These are phyloP conservation scores for Stratiomys singularior DNA, from an alignment of 2,888 invertebrate genomes.

Conservation along the genomic window DNA sequence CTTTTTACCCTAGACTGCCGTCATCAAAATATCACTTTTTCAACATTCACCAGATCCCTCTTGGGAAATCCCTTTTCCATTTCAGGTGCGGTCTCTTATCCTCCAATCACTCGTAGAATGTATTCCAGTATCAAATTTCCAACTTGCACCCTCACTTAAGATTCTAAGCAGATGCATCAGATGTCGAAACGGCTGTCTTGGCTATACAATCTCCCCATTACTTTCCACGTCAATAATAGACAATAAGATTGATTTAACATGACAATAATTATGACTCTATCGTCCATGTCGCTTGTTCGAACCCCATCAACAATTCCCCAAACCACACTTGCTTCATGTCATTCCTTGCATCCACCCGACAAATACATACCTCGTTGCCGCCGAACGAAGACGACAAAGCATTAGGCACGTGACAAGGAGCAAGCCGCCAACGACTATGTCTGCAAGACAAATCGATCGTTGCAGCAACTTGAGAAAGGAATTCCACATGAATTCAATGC, in stretches of 20 bases:
- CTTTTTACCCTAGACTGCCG: too few relatives aligned
- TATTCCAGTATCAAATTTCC: slow-evolving; percentile 9
- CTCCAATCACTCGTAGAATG: not conserved
- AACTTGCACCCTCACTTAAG: not conserved
- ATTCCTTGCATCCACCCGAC: not conserved
- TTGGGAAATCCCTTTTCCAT: not conserved
- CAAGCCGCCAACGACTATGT: slow-evolving; percentile 15
- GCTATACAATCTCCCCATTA: slow-evolving; percentile 30
- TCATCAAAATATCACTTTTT: too few relatives aligned
- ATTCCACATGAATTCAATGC: slow-evolving; percentile 17
- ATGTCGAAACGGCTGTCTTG: slow-evolving; percentile 4
- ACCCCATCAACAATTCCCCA: slow-evolving; percentile 22
- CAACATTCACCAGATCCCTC: too few relatives aligned
- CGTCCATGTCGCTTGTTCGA: slow-evolving; percentile 14
- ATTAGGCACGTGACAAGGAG: slow-evolving; percentile 24
- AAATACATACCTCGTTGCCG: not conserved
- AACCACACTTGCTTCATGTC: slow-evolving; percentile 24
- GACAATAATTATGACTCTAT: slow-evolving; percentile 41
- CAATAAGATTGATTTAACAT: slow-evolving; percentile 41
- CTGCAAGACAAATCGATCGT: slow-evolving; percentile 30
- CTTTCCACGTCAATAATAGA: slow-evolving; percentile 12
- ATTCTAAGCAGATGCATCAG: slow-evolving; percentile 4
- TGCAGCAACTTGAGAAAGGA: slow-evolving; percentile 7
- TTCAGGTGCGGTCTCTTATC: slow-evolving; percentile 16
- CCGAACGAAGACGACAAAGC: not conserved